These are phyloP conservation scores for Okamejei kenojei DNA, from an alignment of 2,797 vertebrate genomes.

Conservation along the genomic window DNA sequence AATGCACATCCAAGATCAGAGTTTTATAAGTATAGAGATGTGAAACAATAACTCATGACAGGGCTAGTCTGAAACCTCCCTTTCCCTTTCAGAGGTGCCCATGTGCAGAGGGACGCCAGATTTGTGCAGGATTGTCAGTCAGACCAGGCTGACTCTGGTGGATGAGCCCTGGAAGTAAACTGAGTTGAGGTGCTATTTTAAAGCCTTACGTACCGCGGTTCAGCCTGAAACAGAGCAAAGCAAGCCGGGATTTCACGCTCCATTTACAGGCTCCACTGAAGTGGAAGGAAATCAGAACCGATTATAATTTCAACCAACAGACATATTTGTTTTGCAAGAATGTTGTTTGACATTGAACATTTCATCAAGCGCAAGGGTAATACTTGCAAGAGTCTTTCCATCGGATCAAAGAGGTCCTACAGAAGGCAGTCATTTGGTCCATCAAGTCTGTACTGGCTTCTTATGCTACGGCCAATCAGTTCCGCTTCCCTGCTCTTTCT, in stretches of 20 bases:
- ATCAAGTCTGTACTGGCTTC: too few species aligned
- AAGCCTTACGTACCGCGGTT: neutral
- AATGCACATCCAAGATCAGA: too few species aligned
- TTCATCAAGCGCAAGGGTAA: neutral
- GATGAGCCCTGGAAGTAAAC: neutral
- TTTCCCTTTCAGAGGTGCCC: neutral
- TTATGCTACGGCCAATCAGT: too few species aligned
- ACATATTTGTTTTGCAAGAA: neutral
- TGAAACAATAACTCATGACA: neutral
- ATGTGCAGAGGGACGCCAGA: neutral
- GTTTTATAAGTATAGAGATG: too few species aligned
- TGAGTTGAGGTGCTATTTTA: neutral
- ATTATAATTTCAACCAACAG: constrained; percentile 8
- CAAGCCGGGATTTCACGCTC: neutral
- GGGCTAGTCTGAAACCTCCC: neutral
- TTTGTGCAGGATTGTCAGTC: neutral
- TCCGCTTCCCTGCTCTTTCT: too few species aligned
- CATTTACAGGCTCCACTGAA: neutral
- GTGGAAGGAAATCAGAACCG: neutral
- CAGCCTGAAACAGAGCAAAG: neutral
- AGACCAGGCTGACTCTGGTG: neutral
- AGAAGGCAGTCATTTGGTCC: too few species aligned
- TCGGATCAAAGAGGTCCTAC: too few species aligned
- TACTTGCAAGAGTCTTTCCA: neutral
- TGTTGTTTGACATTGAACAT: neutral